These are phyloP conservation scores for Hyperoplus lanceolatus DNA, from an alignment of 2,797 vertebrate genomes.

Conservation along the genomic window DNA sequence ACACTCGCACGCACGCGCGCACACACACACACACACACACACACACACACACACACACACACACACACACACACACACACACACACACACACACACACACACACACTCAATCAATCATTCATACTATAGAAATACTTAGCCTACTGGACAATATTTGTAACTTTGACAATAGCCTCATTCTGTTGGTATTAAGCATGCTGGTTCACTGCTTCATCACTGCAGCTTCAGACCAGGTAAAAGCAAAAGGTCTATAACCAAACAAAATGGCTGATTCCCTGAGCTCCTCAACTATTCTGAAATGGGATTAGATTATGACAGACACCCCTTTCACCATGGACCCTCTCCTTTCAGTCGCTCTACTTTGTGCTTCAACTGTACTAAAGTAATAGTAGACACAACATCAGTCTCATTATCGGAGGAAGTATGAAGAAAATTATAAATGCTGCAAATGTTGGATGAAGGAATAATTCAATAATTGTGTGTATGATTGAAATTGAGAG, in stretches of 20 bases:
- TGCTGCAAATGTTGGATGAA: not conserved
- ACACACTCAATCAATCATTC: too few relatives aligned
- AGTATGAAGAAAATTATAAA: not conserved
- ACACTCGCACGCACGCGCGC: too few relatives aligned
- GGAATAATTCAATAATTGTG: too few relatives aligned
- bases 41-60: too few relatives aligned
- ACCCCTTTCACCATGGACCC: not conserved
- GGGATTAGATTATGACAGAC: not conserved
- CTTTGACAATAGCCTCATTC: too few relatives aligned
- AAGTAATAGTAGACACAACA: not conserved
- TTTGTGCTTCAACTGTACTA: not conserved
- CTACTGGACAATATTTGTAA: too few relatives aligned
- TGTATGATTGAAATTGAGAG: conserved; percentile 9
- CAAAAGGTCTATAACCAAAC: not conserved
- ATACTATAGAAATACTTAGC: too few relatives aligned
- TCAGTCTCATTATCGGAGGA: not conserved
- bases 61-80: too few relatives aligned
- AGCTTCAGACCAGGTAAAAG: conserved; percentile 2
- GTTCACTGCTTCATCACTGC: not conserved
- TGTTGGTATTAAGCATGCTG: not conserved
- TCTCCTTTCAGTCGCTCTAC: not conserved
- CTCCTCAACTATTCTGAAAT: not conserved
- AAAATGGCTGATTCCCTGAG: not conserved
- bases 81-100: too few relatives aligned
- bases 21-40: too few relatives aligned